phyloP scores from a whole-genome alignment of 2,888 invertebrate species.

The Drosophila kanekoi region DNA sequence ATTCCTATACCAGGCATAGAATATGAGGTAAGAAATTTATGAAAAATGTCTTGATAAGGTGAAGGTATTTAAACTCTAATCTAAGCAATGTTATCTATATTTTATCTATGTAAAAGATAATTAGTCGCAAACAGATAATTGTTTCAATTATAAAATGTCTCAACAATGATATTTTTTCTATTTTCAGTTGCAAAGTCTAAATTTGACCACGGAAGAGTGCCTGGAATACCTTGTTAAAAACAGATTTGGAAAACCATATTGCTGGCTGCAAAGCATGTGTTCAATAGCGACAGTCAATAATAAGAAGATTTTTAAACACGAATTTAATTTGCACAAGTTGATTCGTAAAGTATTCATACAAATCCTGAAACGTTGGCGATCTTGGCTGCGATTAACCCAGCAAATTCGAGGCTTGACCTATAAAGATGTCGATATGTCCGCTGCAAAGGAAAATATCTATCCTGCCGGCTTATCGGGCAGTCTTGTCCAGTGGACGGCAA shows the following conservation, averaged over 20 bases:
- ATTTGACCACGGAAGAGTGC: slow-evolving; percentile 45
- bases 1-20: slow-evolving; percentile 66
- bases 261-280: slow-evolving; percentile 96
- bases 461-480: slow-evolving; percentile 86
- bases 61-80: no score
- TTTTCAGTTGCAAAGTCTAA: slow-evolving; percentile 44
- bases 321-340: slow-evolving; percentile 85
- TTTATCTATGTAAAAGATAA: no score
- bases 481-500: slow-evolving; percentile 89
- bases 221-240: slow-evolving; percentile 62
- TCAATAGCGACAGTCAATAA: slow-evolving; percentile 91
- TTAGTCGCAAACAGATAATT: background rate
- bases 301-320: slow-evolving; percentile 50
- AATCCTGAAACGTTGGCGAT: slow-evolving; percentile 90
- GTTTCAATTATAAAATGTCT: no score
- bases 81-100: no score
- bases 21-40: slow-evolving; percentile 45
- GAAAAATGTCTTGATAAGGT: no score
- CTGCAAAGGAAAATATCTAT: slow-evolving; percentile 70
- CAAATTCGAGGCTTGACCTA: slow-evolving; percentile 88
- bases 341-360: slow-evolving; percentile 92
- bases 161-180: no score
- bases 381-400: slow-evolving; percentile 90
- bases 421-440: slow-evolving; percentile 78
- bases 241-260: slow-evolving; percentile 92